Percentiles rank a stretch among this genome's conserved stretches.
Conservation (phyloP, 2,888 invertebrate genomes). For the Nipponacmea schrenckii region DNA sequence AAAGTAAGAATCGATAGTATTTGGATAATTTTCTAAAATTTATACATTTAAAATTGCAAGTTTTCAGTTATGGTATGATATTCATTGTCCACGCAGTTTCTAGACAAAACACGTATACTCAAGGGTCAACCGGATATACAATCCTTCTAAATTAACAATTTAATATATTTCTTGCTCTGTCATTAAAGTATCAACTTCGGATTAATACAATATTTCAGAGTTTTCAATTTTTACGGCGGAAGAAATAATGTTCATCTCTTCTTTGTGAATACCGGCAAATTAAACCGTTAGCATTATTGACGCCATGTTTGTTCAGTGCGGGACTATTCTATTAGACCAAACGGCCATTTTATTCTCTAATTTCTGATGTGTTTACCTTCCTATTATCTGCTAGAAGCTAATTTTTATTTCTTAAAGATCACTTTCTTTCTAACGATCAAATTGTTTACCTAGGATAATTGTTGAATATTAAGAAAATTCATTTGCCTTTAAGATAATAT, state of each 20-base stretch:
- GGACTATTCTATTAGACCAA: slow-evolving; percentile 2
- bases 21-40: too few species aligned
- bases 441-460: slow-evolving; percentile 1
- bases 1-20: too few species aligned
- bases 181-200: too few species aligned
- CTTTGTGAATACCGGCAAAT: slow-evolving; percentile 6
- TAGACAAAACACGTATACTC: too few species aligned
- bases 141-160: too few species aligned
- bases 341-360: slow-evolving; percentile 1
- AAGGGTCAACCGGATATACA: too few species aligned
- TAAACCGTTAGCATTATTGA: not conserved
- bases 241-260: not conserved
- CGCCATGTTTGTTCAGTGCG: slow-evolving; percentile 6
- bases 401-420: slow-evolving; percentile 4
- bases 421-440: not conserved
- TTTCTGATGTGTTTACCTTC: not conserved
- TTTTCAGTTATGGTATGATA: too few species aligned
- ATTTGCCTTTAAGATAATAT: not conserved
- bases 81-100: too few species aligned
- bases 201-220: too few species aligned
- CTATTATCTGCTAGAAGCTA: slow-evolving; percentile 4
- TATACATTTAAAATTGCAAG: too few species aligned
- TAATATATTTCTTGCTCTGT: too few species aligned
- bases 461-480: slow-evolving; percentile 6
- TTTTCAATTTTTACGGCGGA: not conserved